Evolutionary conservation across 1,140 invertebrate genomes (phyloP), one percentile per base, ranked within the genome.

Genomic region (Diploscapter pachys): DNA sequence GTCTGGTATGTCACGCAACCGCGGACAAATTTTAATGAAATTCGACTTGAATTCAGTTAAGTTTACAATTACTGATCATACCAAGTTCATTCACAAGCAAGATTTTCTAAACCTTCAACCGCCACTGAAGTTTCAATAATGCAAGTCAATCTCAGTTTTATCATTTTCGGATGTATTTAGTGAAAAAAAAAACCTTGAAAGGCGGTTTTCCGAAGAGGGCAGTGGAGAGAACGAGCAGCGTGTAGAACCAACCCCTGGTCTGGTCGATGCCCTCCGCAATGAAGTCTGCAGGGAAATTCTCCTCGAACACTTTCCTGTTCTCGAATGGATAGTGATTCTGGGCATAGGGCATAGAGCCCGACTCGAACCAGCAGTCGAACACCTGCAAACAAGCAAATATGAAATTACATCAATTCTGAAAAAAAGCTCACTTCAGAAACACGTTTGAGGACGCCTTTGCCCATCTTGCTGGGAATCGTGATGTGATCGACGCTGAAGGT

Each of bases 361-460:
- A 97, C 86, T 99, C 97, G 88, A 99, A 99, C 97, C 97, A 99
- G 86, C 97, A 99, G 87, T 99, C 97, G 88, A 99, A 99, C 0
- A 76, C 31, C 31, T 31, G 31, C 31, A 31, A 31, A 31, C 31
- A 31, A 1, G 31, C 31, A 31, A 31, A 31, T 1, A 31, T 31
- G 31, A 31, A 31, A 31, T 31, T 0, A 1, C 31, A 31, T 1
- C 1, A 31, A 31, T 31, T 31, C 31, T 0, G 31, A 31, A 31
- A 31, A 31, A 31, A 31, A 31, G 31, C 31, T 31, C 31, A 31
- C 97, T 87, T 99, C 95, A 4, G 91, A 85, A 49, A 99, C 90
- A 75, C 97, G 89, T 73, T 89, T 90, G 11, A 99, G 86, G 9
- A 92, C 91, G 11, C 93, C 92, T 73, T 91, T 89, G 31, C 93